phyloP scores from a whole-genome alignment of 1,140 invertebrate genomes.

The Prorops nasuta region DNA sequence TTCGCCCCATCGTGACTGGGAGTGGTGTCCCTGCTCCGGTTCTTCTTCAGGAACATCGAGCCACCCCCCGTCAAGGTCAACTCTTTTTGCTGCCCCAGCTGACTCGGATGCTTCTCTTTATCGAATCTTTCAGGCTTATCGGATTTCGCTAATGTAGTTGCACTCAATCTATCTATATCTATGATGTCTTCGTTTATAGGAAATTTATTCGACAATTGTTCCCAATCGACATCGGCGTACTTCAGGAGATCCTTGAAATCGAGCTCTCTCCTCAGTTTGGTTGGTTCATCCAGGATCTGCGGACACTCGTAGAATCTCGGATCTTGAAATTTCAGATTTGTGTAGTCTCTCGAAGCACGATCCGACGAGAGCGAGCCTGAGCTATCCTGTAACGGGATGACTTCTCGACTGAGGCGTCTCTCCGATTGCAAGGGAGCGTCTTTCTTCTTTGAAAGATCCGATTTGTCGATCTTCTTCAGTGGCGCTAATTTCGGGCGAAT shows the following conservation, averaged over 20 bases:
- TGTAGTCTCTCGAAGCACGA: conserved; percentile 47
- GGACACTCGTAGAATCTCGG: conserved; percentile 49
- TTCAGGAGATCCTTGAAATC: conserved; percentile 44
- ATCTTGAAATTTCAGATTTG: conserved; percentile 47
- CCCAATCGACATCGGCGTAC: conserved; percentile 51
- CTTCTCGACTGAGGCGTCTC: conserved; percentile 19
- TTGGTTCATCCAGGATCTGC: conserved; percentile 26
- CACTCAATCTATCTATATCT: conserved; percentile 62
- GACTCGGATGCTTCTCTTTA: conserved; percentile 42
- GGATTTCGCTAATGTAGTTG: conserved; percentile 32
- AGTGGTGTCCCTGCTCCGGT: conserved; percentile 56
- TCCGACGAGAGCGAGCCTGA: conserved; percentile 34
- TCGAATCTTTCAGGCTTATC: conserved; percentile 36
- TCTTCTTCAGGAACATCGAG: conserved; percentile 70
- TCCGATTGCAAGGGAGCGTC: conserved; percentile 13
- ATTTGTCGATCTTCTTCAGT: conserved; percentile 32
- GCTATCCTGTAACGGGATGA: conserved; percentile 20
- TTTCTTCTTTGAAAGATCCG: conserved; percentile 25
- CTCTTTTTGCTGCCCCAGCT: conserved; percentile 43
- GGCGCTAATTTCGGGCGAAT: conserved; percentile 48
- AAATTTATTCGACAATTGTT: conserved; percentile 44
- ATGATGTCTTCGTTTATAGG: conserved; percentile 49
- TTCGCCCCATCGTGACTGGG: conserved; percentile 39
- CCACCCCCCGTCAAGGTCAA: conserved; percentile 61
- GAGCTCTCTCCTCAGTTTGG: conserved; percentile 22